phyloP scores from a whole-genome alignment of 2,797 vertebrate species.

The Falco novaeseelandiae region DNA sequence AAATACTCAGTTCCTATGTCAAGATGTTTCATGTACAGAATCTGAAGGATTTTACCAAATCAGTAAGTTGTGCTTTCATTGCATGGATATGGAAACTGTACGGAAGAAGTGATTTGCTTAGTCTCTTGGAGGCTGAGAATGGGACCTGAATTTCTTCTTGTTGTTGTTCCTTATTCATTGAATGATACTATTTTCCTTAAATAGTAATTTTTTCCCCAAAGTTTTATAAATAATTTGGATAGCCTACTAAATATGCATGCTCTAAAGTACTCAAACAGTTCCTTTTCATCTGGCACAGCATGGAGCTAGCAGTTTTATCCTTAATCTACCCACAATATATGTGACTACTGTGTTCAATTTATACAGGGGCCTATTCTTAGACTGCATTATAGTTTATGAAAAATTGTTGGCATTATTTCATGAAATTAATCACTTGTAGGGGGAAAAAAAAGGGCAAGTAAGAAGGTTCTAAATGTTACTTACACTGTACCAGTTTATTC shows the following conservation, averaged over 20 bases:
- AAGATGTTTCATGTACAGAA: background rate
- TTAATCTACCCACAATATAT: constrained; percentile 65
- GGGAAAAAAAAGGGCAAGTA: background rate
- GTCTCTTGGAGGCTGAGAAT: background rate
- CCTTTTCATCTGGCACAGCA: constrained; percentile 68
- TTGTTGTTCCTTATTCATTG: constrained; percentile 24
- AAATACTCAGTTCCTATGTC: background rate
- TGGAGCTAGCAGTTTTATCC: constrained; percentile 60
- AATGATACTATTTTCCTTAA: constrained; percentile 49
- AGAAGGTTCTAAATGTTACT: constrained; percentile 32
- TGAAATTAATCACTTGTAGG: constrained; percentile 24
- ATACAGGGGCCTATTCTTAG: constrained; percentile 49
- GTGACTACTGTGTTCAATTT: constrained; percentile 52
- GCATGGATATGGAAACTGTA: background rate
- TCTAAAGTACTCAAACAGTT: constrained; percentile 58
- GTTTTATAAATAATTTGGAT: constrained; percentile 71
- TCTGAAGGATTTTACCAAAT: background rate
- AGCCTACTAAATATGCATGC: constrained; percentile 65
- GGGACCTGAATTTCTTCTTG: constrained; percentile 14
- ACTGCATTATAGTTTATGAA: constrained; percentile 40
- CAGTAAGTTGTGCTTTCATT: background rate
- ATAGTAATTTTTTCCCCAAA: constrained; percentile 42
- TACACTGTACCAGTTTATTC: background rate
- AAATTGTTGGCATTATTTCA: constrained; percentile 34
- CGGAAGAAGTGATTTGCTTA: background rate